These are phyloP conservation scores for Melanostoma scalare DNA, from an alignment of 2,888 invertebrate species.

Conservation along the genomic window DNA sequence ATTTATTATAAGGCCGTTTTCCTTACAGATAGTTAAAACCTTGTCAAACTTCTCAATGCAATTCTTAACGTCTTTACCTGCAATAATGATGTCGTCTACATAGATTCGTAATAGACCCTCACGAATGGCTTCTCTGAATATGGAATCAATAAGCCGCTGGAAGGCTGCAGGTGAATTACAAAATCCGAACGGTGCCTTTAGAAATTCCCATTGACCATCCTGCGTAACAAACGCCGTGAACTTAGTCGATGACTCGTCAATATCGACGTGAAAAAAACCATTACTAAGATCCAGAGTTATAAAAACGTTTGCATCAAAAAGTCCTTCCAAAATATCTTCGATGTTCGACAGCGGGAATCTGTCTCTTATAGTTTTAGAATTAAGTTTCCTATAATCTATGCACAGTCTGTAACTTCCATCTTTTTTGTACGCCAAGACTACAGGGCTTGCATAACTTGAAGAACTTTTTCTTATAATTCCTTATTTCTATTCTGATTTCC, in stretches of 20 bases:
- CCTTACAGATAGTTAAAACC: slow-evolving; percentile 22
- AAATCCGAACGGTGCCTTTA: slow-evolving; percentile 79
- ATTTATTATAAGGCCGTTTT: slow-evolving; percentile 38
- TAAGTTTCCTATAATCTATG: not conserved
- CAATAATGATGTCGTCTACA: slow-evolving; percentile 40
- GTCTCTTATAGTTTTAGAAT: not conserved
- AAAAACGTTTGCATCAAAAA: slow-evolving; percentile 4
- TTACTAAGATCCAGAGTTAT: not conserved
- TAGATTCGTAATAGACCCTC: slow-evolving; percentile 22
- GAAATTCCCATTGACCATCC: slow-evolving; percentile 80
- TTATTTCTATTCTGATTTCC: too few species aligned
- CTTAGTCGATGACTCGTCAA: not conserved
- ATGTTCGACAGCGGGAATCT: not conserved
- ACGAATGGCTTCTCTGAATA: slow-evolving; percentile 36
- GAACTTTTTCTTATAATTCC: slow-evolving; percentile 10
- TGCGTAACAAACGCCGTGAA: not conserved
- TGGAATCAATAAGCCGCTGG: slow-evolving; percentile 69
- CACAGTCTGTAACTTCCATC: slow-evolving; percentile 19
- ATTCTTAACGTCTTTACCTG: slow-evolving; percentile 16
- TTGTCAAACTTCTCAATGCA: slow-evolving; percentile 7
- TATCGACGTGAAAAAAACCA: slow-evolving; percentile 3
- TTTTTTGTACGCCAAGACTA: slow-evolving; percentile 22
- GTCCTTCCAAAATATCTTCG: not conserved
- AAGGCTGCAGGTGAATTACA: slow-evolving; percentile 78
- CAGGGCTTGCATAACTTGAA: slow-evolving; percentile 27